phyloP scores from a whole-genome alignment of 2,113 vertebrate species.

The Chaetura pelagica region DNA sequence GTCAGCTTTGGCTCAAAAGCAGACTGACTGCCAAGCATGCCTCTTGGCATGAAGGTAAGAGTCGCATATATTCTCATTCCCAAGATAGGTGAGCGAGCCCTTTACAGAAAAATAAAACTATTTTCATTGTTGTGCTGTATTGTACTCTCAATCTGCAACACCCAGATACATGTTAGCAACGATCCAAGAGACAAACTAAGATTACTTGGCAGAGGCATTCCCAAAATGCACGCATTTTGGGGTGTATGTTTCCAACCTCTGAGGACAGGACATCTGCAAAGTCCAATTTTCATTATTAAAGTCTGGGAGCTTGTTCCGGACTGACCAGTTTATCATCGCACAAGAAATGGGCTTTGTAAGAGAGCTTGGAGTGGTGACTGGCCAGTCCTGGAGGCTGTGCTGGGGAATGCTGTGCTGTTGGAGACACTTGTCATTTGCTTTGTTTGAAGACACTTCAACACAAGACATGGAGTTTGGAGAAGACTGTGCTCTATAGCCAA shows the following conservation, averaged over 20 bases:
- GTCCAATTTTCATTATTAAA: rapidly evolving
- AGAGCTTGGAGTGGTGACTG: background rate
- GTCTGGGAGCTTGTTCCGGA: background rate
- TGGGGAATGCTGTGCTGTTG: background rate
- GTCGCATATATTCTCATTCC: background rate
- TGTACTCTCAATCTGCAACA: background rate
- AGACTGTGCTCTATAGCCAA: background rate
- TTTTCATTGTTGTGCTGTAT: background rate
- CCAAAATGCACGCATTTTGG: background rate
- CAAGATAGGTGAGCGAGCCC: background rate
- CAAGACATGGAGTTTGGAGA: rapidly evolving
- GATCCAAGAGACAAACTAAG: background rate
- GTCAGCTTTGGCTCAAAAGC: constrained; percentile 79
- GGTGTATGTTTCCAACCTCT: rapidly evolving
- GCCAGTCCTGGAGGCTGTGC: background rate
- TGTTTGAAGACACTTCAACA: rapidly evolving
- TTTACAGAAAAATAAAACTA: background rate
- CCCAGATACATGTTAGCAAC: background rate
- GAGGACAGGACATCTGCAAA: background rate
- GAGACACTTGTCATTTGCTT: background rate
- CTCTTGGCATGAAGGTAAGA: constrained; percentile 79
- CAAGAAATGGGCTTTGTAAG: background rate
- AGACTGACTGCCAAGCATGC: constrained; percentile 73
- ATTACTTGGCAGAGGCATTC: background rate
- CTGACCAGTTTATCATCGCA: background rate